Percentiles rank a stretch among this genome's conserved stretches.
Conservation (phyloP, 2,888 invertebrate species). For the Spodoptera picta region DNA sequence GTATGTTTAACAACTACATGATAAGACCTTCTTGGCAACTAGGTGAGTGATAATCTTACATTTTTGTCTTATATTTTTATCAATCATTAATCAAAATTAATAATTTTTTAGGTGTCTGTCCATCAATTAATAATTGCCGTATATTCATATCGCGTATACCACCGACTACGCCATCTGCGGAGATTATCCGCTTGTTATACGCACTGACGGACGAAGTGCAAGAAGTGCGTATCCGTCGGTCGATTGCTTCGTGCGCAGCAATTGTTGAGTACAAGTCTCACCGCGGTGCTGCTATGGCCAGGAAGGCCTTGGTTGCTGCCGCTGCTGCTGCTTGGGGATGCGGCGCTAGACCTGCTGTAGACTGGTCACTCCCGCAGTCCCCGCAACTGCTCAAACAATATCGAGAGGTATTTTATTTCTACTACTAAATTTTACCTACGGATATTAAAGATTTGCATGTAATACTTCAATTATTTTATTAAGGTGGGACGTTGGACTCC, state of each 20-base stretch:
- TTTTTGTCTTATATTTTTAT: neutral
- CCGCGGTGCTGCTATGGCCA: conserved; percentile 89
- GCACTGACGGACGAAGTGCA: conserved; percentile 85
- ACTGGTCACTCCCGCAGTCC: conserved; percentile 86
- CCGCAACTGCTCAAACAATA: conserved; percentile 82
- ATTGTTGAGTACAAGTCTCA: conserved; percentile 93
- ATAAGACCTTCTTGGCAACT: conserved; percentile 90
- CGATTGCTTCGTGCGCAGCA: conserved; percentile 88
- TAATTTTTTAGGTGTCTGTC: conserved; percentile 89
- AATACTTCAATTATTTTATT: neutral
- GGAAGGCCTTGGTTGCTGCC: conserved; percentile 86
- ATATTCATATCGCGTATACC: conserved; percentile 90
- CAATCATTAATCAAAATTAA: neutral
- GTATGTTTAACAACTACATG: conserved; percentile 91
- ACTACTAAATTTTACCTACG: neutral
- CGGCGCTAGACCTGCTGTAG: conserved; percentile 82
- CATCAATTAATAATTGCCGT: conserved; percentile 93
- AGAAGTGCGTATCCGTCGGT: conserved; percentile 83
- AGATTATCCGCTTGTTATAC: conserved; percentile 88
- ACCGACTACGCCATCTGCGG: conserved; percentile 89
- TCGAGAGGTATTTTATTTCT: conserved; percentile 72
- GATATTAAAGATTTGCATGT: too few relatives aligned
- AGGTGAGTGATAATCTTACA: conserved; percentile 66
- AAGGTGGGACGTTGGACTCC: conserved; percentile 82
- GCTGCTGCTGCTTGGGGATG: conserved; percentile 85